Conservation (phyloP, 2,113 vertebrate species). For the Charina bottae region DNA sequence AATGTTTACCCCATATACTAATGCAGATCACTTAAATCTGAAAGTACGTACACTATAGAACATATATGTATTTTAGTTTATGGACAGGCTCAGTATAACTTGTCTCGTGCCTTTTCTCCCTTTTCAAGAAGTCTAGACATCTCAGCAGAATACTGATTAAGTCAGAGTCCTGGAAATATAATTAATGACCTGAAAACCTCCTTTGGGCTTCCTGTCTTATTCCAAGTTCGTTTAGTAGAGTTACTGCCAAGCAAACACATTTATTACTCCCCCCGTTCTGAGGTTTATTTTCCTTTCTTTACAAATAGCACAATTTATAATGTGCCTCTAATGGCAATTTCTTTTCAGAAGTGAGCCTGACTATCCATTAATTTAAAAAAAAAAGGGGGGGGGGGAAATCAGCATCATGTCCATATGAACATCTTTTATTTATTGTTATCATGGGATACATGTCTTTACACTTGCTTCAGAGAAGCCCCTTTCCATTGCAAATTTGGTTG, state of each 20-base stretch:
- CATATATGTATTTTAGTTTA: conserved; percentile 9
- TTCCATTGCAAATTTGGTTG: neutral
- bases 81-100: neutral
- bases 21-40: conserved; percentile 14
- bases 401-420: neutral
- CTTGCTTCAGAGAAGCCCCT: neutral
- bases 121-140: neutral
- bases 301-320: neutral
- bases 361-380: neutral
- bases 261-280: conserved; percentile 3
- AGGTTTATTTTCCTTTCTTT: conserved; percentile 15
- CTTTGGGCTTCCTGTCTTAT: conserved; percentile 4
- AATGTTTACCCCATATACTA: neutral
- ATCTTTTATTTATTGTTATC: neutral
- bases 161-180: conserved; percentile 13
- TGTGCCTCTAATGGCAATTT: neutral
- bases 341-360: neutral
- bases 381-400: neutral
- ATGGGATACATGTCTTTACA: neutral
- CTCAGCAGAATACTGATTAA: conserved; percentile 11
- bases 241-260: conserved; percentile 9
- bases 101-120: neutral
- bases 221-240: neutral
- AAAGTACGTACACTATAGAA: neutral
- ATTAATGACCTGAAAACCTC: conserved; percentile 13